Percentiles rank a stretch among this genome's conserved stretches.
Conservation (phyloP, 30 jellyfish, hydroid and myxozoan genomes). For the Aurelia aurita complex sp. Pacific region DNA sequence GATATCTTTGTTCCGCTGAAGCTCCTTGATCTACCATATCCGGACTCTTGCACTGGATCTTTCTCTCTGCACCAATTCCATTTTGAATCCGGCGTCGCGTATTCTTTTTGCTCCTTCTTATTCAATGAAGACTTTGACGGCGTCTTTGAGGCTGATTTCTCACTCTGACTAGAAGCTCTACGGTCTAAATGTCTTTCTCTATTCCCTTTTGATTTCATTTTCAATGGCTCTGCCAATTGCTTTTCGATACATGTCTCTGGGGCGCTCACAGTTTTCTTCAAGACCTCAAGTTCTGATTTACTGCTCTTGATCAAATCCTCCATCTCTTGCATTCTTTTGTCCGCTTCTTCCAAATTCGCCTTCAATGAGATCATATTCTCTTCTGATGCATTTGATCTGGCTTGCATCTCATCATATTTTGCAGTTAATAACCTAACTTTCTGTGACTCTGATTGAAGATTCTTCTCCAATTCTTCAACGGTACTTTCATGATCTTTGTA, state of each 20-base stretch:
- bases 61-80: constrained; percentile 35
- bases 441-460: constrained; percentile 36
- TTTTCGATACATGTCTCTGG: constrained; percentile 16
- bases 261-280: constrained; percentile 52
- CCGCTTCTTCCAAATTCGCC: constrained; percentile 36
- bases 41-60: constrained; percentile 5
- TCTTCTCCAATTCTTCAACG: constrained; percentile 45
- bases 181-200: not conserved
- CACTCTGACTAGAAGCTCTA: not conserved
- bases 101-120: constrained; percentile 7
- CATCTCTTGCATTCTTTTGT: constrained; percentile 61
- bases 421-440: constrained; percentile 9
- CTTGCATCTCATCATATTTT: constrained; percentile 38
- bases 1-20: constrained; percentile 21
- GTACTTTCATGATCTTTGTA: constrained; percentile 37
- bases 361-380: not conserved
- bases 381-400: constrained; percentile 8
- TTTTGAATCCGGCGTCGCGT: constrained; percentile 12
- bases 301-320: constrained; percentile 48
- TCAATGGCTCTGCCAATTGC: not conserved
- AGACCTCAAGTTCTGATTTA: constrained; percentile 48
- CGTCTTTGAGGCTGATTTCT: not conserved
- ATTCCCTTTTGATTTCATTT: not conserved
- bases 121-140: not conserved
- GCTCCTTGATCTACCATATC: not conserved